Evolutionary conservation across 2,113 vertebrate species (phyloP).

Genomic region (Macheiramphus alcinus): DNA sequence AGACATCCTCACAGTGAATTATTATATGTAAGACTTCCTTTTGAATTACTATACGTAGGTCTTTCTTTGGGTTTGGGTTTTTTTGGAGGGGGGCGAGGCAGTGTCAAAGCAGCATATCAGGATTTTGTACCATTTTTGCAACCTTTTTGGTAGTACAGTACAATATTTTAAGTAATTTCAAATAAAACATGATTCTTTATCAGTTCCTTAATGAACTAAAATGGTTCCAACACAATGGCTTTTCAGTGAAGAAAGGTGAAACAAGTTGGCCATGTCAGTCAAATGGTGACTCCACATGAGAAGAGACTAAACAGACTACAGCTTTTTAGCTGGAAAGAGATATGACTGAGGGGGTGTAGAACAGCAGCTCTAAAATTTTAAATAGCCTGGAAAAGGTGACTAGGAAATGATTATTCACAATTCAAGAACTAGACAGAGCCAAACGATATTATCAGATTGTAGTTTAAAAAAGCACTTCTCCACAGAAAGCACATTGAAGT

Average conservation of each 20-base stretch:
- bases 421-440: background rate
- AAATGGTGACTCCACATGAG: background rate
- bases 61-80: background rate
- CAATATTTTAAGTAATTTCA: background rate
- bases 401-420: conserved; percentile 28
- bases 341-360: background rate
- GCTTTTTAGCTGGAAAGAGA: conserved; percentile 1
- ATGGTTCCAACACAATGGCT: background rate
- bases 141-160: background rate
- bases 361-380: conserved; percentile 6
- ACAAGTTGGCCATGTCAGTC: background rate
- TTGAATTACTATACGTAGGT: background rate
- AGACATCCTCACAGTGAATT: background rate
- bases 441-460: background rate
- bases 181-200: background rate
- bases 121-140: background rate
- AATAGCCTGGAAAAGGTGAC: conserved; percentile 26
- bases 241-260: background rate
- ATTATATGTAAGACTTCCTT: background rate
- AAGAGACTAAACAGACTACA: background rate
- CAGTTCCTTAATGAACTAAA: background rate
- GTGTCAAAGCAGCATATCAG: background rate
- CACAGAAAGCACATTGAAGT: background rate
- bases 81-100: accelerated
- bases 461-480: background rate